Percentiles rank a stretch among this genome's conserved stretches.
Conservation (phyloP, 1,140 invertebrate genomes). For the Episyrphus balteatus region DNA sequence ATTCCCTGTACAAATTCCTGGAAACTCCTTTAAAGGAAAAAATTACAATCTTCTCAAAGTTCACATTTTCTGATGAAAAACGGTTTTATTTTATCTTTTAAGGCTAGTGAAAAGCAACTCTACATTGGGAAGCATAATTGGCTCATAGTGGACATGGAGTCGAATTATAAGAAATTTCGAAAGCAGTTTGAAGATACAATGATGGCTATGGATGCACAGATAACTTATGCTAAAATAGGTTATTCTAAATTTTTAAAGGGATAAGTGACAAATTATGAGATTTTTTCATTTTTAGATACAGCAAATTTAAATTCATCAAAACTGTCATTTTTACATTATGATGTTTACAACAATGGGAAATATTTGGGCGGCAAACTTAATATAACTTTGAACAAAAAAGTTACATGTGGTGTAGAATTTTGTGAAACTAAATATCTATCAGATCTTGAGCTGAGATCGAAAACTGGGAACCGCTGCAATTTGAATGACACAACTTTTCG, state of each 20-base stretch:
- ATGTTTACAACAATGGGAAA: constrained; percentile 27
- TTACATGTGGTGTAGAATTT: constrained; percentile 8
- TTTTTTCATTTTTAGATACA: constrained; percentile 1
- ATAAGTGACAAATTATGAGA: neutral
- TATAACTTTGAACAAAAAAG: constrained; percentile 20
- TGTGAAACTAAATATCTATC: constrained; percentile 19
- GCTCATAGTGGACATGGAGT: too few species aligned
- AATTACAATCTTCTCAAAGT: too few species aligned
- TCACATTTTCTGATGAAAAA: too few species aligned
- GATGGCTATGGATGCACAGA: too few species aligned
- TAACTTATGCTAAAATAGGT: too few species aligned
- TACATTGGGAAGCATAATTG: too few species aligned
- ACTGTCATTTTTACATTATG: constrained; percentile 14
- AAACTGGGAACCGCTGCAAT: constrained; percentile 18
- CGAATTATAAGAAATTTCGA: too few species aligned
- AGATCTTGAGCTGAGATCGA: constrained; percentile 13
- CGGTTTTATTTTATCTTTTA: too few species aligned
- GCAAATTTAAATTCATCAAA: constrained; percentile 3
- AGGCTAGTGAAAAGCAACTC: too few species aligned
- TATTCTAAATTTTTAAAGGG: neutral
- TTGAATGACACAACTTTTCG: constrained; percentile 19
- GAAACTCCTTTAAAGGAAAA: too few species aligned
- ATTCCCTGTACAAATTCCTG: too few species aligned
- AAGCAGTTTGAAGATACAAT: too few species aligned
- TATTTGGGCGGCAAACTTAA: constrained; percentile 20